phyloP scores from a whole-genome alignment of 2,888 invertebrate genomes.

The Eristalis pertinax region DNA sequence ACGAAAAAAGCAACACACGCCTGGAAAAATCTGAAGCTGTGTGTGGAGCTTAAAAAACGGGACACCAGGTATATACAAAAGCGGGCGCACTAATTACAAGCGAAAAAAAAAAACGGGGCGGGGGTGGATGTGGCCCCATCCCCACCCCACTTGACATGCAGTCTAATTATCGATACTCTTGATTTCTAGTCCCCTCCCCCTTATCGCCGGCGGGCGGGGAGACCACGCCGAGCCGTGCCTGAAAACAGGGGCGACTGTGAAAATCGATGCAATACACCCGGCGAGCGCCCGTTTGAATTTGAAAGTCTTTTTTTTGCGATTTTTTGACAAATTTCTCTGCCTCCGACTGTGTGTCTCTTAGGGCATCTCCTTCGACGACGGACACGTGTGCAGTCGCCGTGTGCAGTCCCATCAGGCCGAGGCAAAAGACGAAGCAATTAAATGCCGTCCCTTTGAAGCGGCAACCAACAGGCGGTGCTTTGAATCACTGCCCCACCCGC shows the following conservation, averaged over 20 bases:
- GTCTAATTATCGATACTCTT: constrained; percentile 53
- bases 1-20: neutral
- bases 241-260: neutral
- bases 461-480: constrained; percentile 1
- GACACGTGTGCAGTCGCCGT: neutral
- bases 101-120: constrained; percentile 35
- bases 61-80: constrained; percentile 42
- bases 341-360: neutral
- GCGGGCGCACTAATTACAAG: constrained; percentile 47
- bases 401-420: no score
- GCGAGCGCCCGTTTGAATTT: neutral
- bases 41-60: constrained; percentile 49
- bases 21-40: constrained; percentile 8
- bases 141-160: constrained; percentile 5
- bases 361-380: neutral
- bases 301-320: neutral
- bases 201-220: constrained; percentile 21
- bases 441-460: constrained; percentile 46
- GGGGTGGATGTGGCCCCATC: neutral
- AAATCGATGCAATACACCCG: constrained; percentile 23
- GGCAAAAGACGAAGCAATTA: constrained; percentile 52
- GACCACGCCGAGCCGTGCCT: no score
- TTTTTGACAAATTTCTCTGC: neutral
- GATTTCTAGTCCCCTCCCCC: constrained; percentile 51
- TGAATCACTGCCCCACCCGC: neutral